Conservation (phyloP, 2,888 invertebrate species). For the Eurytoma adleriae region DNA sequence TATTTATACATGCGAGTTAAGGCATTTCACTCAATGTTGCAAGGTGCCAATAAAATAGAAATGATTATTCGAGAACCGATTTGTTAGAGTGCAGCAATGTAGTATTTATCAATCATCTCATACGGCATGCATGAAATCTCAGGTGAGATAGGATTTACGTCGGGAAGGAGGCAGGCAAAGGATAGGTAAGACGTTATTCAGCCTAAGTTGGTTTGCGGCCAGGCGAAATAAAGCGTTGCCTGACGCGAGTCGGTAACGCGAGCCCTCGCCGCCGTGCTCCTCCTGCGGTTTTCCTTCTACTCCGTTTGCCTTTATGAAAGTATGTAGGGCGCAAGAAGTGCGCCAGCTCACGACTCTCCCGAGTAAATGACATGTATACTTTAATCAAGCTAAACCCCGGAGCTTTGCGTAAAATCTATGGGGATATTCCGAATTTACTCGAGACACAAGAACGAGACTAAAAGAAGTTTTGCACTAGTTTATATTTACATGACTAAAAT, state of each 20-base stretch:
- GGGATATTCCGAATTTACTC: neutral
- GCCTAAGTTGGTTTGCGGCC: neutral
- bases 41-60: too few relatives aligned
- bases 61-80: too few relatives aligned
- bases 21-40: too few relatives aligned
- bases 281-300: slow-evolving; percentile 8
- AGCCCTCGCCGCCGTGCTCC: slow-evolving; percentile 9
- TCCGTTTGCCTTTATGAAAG: neutral
- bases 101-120: too few relatives aligned
- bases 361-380: slow-evolving; percentile 40
- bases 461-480: neutral
- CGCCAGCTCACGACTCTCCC: slow-evolving; percentile 21
- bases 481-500: neutral
- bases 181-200: neutral
- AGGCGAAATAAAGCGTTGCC: slow-evolving; percentile 23
- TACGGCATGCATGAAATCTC: neutral
- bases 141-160: neutral
- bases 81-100: too few relatives aligned
- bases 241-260: slow-evolving; percentile 26
- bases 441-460: neutral
- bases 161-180: neutral
- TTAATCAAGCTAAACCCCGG: slow-evolving; percentile 31
- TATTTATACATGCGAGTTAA: too few relatives aligned
- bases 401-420: neutral
- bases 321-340: neutral